Evolutionary conservation across 1,140 invertebrate genomes (phyloP), one percentile per base, ranked within the genome.

Genomic region (Tyrophagus putrescentiae): DNA sequence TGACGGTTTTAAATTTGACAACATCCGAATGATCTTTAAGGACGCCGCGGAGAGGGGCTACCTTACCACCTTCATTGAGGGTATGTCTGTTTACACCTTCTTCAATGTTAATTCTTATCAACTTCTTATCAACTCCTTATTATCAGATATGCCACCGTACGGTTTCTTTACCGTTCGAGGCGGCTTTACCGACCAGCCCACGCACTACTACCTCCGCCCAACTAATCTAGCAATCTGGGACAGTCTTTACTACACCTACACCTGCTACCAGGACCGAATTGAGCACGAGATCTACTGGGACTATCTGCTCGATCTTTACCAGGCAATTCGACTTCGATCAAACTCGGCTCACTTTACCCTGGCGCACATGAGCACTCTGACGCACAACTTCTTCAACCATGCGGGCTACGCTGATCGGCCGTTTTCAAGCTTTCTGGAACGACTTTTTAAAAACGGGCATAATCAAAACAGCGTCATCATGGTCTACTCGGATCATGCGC

Each of bases 381-480:
- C 45, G 13, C 45, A 48, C 18, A 48, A 48, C 45, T 21, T 25
- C 18, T 48, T 48, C 7, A 48, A 18, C 45, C 18, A 48, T 21
- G 45, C 45, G 13, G 45, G 45, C 7, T 48, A 9, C 7, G 7
- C 31, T 13, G 45, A 48, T 18, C 23, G 7, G 7, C 45, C 45
- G 18, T 48, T 48, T 6, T 7, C 23, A 9, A 21, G 45, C 7
- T 48, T 48, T 18, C 7, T 48, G 45, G 45, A 7, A 48, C 7
- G 18, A 9, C 18, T 48, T 6, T 48, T 48, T 48, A 18, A 21
- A 7, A 6, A 7, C 7, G 18, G 18, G 23, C 18, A 7, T 48
- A 21, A 48, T 29, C 45, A 48, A 21, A 48, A 48, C 45, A 48
- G 45, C 31, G 18, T 48, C 18, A 48, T 48, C 7, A 18, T 48